phyloP scores from a whole-genome alignment of 1,140 invertebrate species.

The Diorhabda elongata region DNA sequence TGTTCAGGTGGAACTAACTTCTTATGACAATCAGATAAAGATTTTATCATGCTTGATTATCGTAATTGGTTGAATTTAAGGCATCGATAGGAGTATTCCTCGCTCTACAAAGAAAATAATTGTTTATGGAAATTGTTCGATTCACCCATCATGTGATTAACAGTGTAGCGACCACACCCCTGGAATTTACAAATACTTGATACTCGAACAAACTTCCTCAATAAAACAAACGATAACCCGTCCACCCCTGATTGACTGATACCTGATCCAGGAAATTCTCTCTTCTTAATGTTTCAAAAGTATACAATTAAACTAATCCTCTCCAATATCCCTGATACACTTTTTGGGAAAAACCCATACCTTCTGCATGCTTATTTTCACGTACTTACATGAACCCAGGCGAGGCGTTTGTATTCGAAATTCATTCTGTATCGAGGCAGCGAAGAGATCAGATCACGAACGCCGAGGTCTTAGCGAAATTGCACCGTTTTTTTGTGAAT shows the following conservation, averaged over 20 bases:
- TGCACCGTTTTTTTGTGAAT: not conserved
- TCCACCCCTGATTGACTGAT: too few relatives aligned
- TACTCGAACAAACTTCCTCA: not conserved
- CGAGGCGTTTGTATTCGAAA: not conserved
- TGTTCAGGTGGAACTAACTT: too few relatives aligned
- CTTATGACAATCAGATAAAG: too few relatives aligned
- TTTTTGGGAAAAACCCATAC: not conserved
- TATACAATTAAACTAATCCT: not conserved
- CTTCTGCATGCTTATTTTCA: not conserved
- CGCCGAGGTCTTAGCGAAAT: not conserved
- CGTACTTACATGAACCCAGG: not conserved
- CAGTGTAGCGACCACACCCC: too few relatives aligned
- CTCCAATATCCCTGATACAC: not conserved
- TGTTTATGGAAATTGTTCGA: slow-evolving; percentile 1
- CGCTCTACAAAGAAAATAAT: not conserved
- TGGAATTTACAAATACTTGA: not conserved
- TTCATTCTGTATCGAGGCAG: not conserved
- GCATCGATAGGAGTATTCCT: not conserved
- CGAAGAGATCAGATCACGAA: not conserved
- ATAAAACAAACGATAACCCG: too few relatives aligned
- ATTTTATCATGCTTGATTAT: too few relatives aligned
- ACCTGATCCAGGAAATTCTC: not conserved
- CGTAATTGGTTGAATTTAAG: not conserved
- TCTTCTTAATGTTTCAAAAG: not conserved
- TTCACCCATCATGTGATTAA: not conserved